Conservation (phyloP, 2,888 invertebrate genomes). For the Apocheima hispidaria region DNA sequence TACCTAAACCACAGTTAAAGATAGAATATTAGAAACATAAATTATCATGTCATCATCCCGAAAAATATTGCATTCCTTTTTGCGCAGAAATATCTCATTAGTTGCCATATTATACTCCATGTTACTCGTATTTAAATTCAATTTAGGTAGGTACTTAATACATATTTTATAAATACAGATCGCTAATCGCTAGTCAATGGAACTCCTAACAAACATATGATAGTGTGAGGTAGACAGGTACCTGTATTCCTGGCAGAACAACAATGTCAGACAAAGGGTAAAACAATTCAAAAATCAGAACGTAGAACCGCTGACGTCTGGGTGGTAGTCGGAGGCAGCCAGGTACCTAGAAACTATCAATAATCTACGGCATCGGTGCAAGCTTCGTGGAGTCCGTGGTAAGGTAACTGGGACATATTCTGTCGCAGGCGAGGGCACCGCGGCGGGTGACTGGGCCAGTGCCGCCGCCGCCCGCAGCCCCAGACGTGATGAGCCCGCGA, state of each 20-base stretch:
- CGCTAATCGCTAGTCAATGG: too few species aligned
- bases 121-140: too few species aligned
- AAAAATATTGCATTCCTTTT: too few species aligned
- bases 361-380: conserved; percentile 25
- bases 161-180: too few species aligned
- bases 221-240: background rate
- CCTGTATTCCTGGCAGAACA: conserved; percentile 8
- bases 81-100: too few species aligned
- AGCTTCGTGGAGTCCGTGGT: conserved; percentile 16
- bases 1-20: too few species aligned
- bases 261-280: conserved; percentile 41
- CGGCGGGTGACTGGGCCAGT: conserved; percentile 57
- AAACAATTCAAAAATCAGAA: conserved; percentile 27
- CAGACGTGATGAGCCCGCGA: conserved; percentile 59
- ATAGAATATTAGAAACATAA: too few species aligned
- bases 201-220: too few species aligned
- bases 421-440: conserved; percentile 46
- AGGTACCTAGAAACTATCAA: conserved; percentile 20
- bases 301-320: conserved; percentile 22
- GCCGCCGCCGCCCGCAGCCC: conserved; percentile 47
- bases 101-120: too few species aligned
- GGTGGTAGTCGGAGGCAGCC: conserved; percentile 16
- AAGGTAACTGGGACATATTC: conserved; percentile 23
- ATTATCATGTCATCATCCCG: too few species aligned
- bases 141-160: too few species aligned